These are phyloP conservation scores for Netelia inedita DNA, from an alignment of 2,888 invertebrate species.

Conservation along the genomic window DNA sequence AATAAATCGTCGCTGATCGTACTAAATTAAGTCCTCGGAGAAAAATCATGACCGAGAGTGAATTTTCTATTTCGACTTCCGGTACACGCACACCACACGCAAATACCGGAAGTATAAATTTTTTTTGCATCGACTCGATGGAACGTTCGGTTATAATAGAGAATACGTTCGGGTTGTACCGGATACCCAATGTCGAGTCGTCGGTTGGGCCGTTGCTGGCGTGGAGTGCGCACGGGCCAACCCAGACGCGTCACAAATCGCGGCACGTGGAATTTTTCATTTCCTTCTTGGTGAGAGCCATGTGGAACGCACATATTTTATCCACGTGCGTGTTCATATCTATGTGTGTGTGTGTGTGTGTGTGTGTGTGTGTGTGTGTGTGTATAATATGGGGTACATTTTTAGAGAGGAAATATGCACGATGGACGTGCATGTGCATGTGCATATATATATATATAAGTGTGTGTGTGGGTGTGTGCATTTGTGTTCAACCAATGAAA, in stretches of 20 bases:
- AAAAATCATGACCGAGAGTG: slow-evolving; percentile 18
- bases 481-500: not conserved
- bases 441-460: not conserved
- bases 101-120: slow-evolving; percentile 21
- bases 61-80: slow-evolving; percentile 33
- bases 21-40: too few relatives aligned
- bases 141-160: slow-evolving; percentile 27
- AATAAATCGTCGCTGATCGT: too few relatives aligned
- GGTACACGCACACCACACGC: not conserved
- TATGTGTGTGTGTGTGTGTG: not conserved
- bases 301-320: not conserved
- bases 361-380: not conserved
- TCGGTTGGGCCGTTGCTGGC: slow-evolving; percentile 11
- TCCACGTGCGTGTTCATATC: not conserved
- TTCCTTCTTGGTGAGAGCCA: slow-evolving; percentile 47
- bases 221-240: not conserved
- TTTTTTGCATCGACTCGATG: slow-evolving; percentile 42
- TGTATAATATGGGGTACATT: slow-evolving; percentile 3
- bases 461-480: too few relatives aligned
- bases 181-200: not conserved
- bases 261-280: slow-evolving; percentile 62
- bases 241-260: slow-evolving; percentile 54
- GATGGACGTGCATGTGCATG: not conserved
- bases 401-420: not conserved
- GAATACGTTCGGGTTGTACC: not conserved